Evolutionary conservation across 1,140 invertebrate genomes (phyloP).

Genomic region (Holotrichia oblita): DNA sequence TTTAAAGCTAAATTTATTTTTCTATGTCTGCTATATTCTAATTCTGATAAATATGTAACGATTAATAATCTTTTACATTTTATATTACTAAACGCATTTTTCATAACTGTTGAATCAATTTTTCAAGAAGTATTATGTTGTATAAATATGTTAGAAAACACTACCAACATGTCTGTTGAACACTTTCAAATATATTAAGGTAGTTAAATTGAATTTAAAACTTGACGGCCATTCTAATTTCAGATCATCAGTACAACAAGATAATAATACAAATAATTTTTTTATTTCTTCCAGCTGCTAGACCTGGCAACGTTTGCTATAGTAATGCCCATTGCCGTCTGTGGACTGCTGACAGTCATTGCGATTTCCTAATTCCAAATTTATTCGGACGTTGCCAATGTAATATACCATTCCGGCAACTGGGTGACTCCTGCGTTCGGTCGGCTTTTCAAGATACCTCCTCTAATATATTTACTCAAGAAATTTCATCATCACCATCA

Average conservation of each 20-base stretch:
- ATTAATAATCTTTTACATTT: background rate
- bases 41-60: background rate
- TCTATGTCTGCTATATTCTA: too few species aligned
- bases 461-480: conserved; percentile 50
- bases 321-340: conserved; percentile 87
- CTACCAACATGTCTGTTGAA: too few species aligned
- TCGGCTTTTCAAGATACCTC: conserved; percentile 55
- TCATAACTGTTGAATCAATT: too few species aligned
- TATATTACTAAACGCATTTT: too few species aligned
- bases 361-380: conserved; percentile 88
- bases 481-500: conserved; percentile 43
- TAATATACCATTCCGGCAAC: conserved; percentile 72
- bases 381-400: conserved; percentile 89
- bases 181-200: too few species aligned
- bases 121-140: too few species aligned
- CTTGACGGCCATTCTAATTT: too few species aligned
- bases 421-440: conserved; percentile 70
- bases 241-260: too few species aligned
- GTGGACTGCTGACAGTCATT: conserved; percentile 83
- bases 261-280: background rate
- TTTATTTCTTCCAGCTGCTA: conserved; percentile 72
- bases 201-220: too few species aligned
- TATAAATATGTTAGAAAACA: too few species aligned
- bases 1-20: too few species aligned
- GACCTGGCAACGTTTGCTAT: conserved; percentile 87